A percentile compares a stretch with the other conserved stretches of the same genome.
Conservation (phyloP, 2,113 vertebrate genomes). For the Meles meles region DNA sequence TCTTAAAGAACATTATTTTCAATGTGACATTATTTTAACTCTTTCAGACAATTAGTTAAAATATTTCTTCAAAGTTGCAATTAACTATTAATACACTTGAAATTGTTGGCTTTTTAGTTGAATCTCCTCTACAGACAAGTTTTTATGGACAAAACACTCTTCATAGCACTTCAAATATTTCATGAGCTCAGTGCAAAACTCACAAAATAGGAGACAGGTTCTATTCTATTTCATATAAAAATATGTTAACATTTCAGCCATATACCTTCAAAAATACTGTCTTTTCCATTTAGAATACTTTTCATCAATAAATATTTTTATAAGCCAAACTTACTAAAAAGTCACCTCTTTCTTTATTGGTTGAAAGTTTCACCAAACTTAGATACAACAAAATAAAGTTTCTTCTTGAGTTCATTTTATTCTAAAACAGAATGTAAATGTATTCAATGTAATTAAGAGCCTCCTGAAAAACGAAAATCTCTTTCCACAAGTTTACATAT, state of each 20-base stretch:
- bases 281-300: not conserved
- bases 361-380: not conserved
- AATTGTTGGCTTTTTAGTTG: not conserved
- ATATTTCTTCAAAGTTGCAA: not conserved
- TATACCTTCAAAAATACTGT: not conserved
- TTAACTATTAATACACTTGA: not conserved
- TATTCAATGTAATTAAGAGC: not conserved
- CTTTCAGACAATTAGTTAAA: not conserved
- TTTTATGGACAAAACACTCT: not conserved
- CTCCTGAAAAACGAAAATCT: not conserved
- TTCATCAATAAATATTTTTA: not conserved
- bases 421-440: not conserved
- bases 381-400: not conserved
- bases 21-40: not conserved
- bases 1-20: not conserved
- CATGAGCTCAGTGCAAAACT: not conserved
- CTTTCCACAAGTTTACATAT: not conserved
- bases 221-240: not conserved
- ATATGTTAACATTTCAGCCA: not conserved
- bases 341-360: not conserved
- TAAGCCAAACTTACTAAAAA: not conserved
- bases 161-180: not conserved
- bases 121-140: not conserved
- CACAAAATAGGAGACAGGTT: not conserved
- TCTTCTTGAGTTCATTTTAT: not conserved